These are phyloP conservation scores for Micromussa lordhowensis DNA, from an alignment of 92 coral and sea anemone species.

Conservation along the genomic window DNA sequence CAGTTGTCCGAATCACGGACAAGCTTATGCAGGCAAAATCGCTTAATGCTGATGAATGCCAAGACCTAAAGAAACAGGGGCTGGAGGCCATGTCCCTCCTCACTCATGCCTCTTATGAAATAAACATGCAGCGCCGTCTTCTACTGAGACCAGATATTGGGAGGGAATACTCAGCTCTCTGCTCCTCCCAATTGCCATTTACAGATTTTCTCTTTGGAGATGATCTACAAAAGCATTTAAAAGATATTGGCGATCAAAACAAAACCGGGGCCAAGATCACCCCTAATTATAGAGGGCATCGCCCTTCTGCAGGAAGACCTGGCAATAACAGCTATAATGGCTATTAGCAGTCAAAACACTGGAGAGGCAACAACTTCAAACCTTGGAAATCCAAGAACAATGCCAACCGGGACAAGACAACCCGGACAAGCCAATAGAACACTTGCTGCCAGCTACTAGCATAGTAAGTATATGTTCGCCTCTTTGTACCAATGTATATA, in stretches of 20 bases:
- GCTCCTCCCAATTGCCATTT: conserved; percentile 44
- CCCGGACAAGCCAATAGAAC: conserved; percentile 16
- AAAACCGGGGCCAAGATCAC: conserved; percentile 71
- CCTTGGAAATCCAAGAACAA: too few relatives aligned
- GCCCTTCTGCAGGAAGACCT: not conserved
- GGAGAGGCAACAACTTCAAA: conserved; percentile 54
- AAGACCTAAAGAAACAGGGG: too few relatives aligned
- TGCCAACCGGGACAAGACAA: too few relatives aligned
- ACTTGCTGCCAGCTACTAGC: not conserved
- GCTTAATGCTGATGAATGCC: conserved; percentile 37
- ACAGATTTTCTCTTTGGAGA: conserved; percentile 55
- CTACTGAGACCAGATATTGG: conserved; percentile 54
- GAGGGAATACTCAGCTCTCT: conserved; percentile 37
- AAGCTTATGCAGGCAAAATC: conserved; percentile 37
- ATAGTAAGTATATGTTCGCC: too few relatives aligned
- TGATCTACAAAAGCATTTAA: conserved; percentile 71
- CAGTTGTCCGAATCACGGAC: conserved; percentile 19
- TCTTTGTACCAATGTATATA: not conserved
- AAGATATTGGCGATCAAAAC: conserved; percentile 68
- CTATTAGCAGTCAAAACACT: conserved; percentile 42
- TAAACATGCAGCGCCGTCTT: conserved; percentile 46
- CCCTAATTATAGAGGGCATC: not conserved
- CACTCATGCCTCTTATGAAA: conserved; percentile 51
- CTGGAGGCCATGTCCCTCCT: conserved; percentile 73
- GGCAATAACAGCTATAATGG: conserved; percentile 13